Conservation (phyloP, 2,888 invertebrate species). For the Subacronicta megacephala region DNA sequence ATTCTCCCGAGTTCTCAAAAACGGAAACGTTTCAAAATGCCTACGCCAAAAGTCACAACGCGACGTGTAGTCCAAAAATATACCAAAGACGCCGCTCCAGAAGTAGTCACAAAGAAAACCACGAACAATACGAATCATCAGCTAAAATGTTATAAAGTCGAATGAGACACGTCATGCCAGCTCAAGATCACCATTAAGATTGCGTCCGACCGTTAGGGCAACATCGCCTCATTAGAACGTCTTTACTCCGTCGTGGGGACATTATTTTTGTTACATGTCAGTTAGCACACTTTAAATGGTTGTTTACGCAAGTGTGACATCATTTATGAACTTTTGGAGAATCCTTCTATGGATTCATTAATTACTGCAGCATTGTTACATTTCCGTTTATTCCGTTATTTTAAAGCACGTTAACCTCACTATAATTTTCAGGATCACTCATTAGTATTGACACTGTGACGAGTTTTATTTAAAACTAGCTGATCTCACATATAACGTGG, state of each 20-base stretch:
- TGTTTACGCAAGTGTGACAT: constrained; percentile 36
- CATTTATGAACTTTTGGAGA: constrained; percentile 27
- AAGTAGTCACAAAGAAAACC: constrained; percentile 24
- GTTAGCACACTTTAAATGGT: constrained; percentile 35
- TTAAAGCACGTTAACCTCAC: constrained; percentile 5
- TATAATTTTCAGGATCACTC: not conserved
- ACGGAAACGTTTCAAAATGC: constrained; percentile 12
- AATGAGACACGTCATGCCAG: constrained; percentile 55
- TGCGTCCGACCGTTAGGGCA: constrained; percentile 59
- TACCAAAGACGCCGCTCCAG: constrained; percentile 4
- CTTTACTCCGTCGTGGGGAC: constrained; percentile 36
- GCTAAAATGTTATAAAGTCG: constrained; percentile 35
- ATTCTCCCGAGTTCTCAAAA: not conserved
- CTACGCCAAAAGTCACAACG: constrained; percentile 10
- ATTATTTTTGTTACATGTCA: constrained; percentile 43
- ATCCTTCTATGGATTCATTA: constrained; percentile 35
- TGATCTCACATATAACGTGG: too few relatives aligned
- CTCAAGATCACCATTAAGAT: constrained; percentile 66
- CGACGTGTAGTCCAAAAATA: constrained; percentile 31
- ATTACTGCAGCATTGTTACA: constrained; percentile 2
- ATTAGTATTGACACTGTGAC: constrained; percentile 4
- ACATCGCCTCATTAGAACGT: constrained; percentile 56
- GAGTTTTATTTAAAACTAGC: constrained; percentile 7
- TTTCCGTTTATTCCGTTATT: constrained; percentile 11
- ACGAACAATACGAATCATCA: constrained; percentile 41